phyloP scores from a whole-genome alignment of 1,140 invertebrate genomes.

The Hyphantria cunea region DNA sequence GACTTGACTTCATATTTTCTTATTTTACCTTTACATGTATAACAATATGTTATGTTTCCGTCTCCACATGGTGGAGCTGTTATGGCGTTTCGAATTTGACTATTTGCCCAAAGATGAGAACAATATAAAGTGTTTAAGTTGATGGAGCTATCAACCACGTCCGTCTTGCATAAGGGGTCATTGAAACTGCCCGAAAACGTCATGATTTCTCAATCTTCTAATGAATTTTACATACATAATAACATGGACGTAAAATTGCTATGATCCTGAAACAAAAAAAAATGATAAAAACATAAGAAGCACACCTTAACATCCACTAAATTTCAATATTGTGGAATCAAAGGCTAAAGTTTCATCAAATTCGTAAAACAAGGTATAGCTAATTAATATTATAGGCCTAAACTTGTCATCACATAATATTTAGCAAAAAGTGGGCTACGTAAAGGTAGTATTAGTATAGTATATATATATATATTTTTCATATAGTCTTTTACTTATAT shows the following conservation, averaged over 20 bases:
- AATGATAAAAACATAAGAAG: no score
- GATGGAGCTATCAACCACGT: constrained; percentile 34
- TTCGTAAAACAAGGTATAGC: no score
- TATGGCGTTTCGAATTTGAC: constrained; percentile 54
- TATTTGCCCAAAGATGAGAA: constrained; percentile 67
- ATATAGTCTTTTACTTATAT: no score
- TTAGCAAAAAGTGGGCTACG: no score
- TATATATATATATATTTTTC: no score
- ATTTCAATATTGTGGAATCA: no score
- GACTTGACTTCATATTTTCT: constrained; percentile 71
- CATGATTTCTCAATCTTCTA: constrained; percentile 20
- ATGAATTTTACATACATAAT: not conserved
- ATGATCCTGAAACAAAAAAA: constrained; percentile 40
- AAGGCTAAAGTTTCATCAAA: no score
- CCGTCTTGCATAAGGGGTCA: constrained; percentile 18
- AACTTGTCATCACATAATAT: no score
- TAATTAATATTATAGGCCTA: no score
- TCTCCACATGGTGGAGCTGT: constrained; percentile 49
- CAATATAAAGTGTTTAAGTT: constrained; percentile 55
- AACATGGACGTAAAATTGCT: constrained; percentile 10
- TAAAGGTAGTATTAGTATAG: no score
- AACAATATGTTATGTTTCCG: constrained; percentile 61
- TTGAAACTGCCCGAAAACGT: constrained; percentile 19
- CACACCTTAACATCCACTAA: no score
- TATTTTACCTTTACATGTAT: constrained; percentile 71